phyloP scores from a whole-genome alignment of 2,888 invertebrate genomes.

The Athalia circularis region DNA sequence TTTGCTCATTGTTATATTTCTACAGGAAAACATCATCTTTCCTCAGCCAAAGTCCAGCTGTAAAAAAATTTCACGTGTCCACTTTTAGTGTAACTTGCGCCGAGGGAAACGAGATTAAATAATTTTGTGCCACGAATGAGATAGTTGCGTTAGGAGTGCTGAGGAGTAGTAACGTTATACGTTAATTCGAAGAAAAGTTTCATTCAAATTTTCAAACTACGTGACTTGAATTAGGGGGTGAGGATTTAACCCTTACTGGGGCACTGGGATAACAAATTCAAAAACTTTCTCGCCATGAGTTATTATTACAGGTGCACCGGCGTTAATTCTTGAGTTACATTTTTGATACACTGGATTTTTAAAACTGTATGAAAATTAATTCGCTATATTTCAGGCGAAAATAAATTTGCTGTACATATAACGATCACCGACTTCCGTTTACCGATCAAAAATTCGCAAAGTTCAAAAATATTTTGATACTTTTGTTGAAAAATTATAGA shows the following conservation, averaged over 20 bases:
- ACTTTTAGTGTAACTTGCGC: background rate
- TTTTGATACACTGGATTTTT: background rate
- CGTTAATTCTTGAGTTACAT: background rate
- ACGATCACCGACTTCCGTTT: no score
- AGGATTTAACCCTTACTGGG: constrained; percentile 33
- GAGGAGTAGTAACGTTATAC: constrained; percentile 11
- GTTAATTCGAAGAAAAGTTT: constrained; percentile 41
- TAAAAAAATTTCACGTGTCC: background rate
- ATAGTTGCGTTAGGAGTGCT: background rate
- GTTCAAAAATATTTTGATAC: background rate
- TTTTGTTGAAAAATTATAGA: no score
- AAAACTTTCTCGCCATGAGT: constrained; percentile 20
- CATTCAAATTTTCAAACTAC: constrained; percentile 42
- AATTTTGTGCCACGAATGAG: constrained; percentile 7
- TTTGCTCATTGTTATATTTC: no score
- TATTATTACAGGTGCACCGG: background rate
- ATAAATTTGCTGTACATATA: no score
- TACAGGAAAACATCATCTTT: background rate
- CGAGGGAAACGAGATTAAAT: background rate
- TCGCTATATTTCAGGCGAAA: no score
- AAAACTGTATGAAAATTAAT: background rate
- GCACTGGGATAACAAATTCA: constrained; percentile 35
- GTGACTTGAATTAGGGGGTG: constrained; percentile 9
- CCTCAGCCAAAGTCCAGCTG: background rate
- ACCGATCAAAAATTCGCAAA: background rate